phyloP scores from a whole-genome alignment of 1,140 invertebrate genomes.

The Pseudachorutes palmiensis region DNA sequence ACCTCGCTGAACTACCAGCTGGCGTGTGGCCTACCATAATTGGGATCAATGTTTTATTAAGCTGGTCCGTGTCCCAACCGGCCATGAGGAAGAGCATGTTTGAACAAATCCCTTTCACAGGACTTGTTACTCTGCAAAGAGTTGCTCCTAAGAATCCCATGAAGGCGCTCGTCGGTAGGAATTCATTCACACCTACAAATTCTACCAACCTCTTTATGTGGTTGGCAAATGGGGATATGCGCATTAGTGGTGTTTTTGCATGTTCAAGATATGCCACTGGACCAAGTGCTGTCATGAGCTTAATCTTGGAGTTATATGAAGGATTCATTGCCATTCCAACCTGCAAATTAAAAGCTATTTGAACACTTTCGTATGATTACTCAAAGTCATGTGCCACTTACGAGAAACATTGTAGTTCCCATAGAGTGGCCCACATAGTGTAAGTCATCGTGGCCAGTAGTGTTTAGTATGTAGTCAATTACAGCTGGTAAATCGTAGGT shows the following conservation, averaged over 20 bases:
- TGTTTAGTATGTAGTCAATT: constrained; percentile 49
- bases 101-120: constrained; percentile 47
- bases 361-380: too few relatives aligned
- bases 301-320: constrained; percentile 49
- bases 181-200: constrained; percentile 48
- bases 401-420: constrained; percentile 53
- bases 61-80: constrained; percentile 50
- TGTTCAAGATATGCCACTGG: constrained; percentile 54
- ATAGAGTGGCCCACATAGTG: constrained; percentile 61
- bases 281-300: constrained; percentile 49
- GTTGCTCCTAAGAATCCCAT: constrained; percentile 45
- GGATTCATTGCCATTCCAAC: constrained; percentile 48
- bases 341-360: background rate
- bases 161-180: constrained; percentile 49
- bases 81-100: constrained; percentile 51
- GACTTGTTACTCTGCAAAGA: constrained; percentile 45
- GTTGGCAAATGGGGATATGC: constrained; percentile 7
- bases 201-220: constrained; percentile 23
- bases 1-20: constrained; percentile 50
- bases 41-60: constrained; percentile 41
- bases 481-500: constrained; percentile 46
- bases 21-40: constrained; percentile 44
- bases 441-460: constrained; percentile 52
- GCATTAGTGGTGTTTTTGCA: background rate
- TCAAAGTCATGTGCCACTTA: background rate